Evolutionary conservation across 2,888 invertebrate species (phyloP), one percentile per base, ranked within the genome.

Genomic region (Asteroscopus sphinx): DNA sequence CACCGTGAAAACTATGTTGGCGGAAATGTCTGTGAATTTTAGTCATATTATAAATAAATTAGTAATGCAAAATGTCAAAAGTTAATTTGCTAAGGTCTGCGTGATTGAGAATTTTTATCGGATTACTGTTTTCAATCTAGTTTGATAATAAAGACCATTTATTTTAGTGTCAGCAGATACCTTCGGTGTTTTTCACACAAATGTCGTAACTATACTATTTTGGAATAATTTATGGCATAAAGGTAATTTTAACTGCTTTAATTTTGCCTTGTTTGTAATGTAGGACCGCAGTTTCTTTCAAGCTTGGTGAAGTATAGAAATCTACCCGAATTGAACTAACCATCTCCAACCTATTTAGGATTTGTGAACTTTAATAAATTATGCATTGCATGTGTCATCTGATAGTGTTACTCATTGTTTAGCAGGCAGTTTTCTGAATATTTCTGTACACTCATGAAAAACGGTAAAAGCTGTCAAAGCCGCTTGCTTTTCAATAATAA

Each of bases 31-130:
- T n/a, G 16, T 48, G 11, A 3, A n/a, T 4, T 28, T 39, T 35
- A n/a, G 52, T 53, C 7, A 41, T 12, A 2, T 52, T 35, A 44
- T 56, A 60, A 32, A 11, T 59, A 35, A 47, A 63, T 59, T 52
- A 56, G 26, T 56, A 63, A 52, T 53, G 55, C 45, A 36, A 64
- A 67, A 67, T 57, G 70, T 70, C 70, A 68, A 61, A 59, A 61
- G 40, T 52, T 63, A 70, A 64, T 47, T 69, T 59, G 64, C 35
- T 53, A 15, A 57, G 49, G 49, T 68, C 51, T 74, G 68, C 65
- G 59, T 79, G 76, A 79, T 77, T 76, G 67, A 65, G 55, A 57
- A 67, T 72, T 68, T 67, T 57, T 51, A 46, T 49, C 32, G 46
- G 53, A 61, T 64, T 67, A 56, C 67, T 62, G 56, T 63, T 61